Evolutionary conservation across 1,140 invertebrate species (phyloP).

Genomic region (Drosophila lacertosa): DNA sequence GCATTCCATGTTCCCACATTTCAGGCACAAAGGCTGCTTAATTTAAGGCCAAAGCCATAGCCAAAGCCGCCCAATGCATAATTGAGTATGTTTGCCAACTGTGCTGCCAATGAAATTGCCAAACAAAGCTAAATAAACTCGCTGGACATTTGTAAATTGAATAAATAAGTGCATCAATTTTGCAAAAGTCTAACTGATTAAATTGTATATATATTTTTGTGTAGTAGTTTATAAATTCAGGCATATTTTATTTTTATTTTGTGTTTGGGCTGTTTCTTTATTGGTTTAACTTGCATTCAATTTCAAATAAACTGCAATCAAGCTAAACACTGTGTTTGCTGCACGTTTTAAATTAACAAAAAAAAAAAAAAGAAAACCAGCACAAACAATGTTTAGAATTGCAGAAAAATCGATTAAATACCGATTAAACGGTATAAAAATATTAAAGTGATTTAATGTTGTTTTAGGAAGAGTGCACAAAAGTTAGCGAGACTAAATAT

Average conservation of each 20-base stretch:
- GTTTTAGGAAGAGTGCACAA: no score
- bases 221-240: not conserved
- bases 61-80: constrained; percentile 29
- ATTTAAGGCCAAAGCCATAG: constrained; percentile 23
- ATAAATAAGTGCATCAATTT: constrained; percentile 16
- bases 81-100: constrained; percentile 21
- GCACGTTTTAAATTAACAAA: not conserved
- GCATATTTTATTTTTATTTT: not conserved
- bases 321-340: not conserved
- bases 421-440: no score
- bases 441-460: no score
- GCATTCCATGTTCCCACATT: no score
- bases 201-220: not conserved
- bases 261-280: not conserved
- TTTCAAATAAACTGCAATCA: not conserved
- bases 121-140: constrained; percentile 8
- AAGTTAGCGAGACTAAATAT: no score
- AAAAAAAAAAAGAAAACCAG: not conserved
- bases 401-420: no score
- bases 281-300: not conserved
- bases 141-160: constrained; percentile 15
- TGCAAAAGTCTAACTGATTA: constrained; percentile 2
- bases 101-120: constrained; percentile 12
- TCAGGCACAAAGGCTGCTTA: constrained; percentile 14
- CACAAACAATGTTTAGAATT: no score